These are phyloP conservation scores for Paraplagusia blochii DNA, from an alignment of 2,113 vertebrate species.

Conservation along the genomic window DNA sequence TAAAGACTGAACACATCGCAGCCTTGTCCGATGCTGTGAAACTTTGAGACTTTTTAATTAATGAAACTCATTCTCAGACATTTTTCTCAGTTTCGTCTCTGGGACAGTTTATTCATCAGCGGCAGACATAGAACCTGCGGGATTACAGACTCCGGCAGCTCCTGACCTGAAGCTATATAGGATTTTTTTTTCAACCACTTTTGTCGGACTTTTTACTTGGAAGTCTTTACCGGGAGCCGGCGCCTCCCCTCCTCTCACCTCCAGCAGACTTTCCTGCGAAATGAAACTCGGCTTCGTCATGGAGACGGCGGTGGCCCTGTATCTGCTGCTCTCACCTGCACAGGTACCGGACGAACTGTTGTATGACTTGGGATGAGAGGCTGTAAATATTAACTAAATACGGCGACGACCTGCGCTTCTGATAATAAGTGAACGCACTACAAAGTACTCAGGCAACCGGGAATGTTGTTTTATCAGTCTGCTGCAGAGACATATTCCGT, in stretches of 20 bases:
- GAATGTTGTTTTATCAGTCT: no score
- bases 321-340: slow-evolving; percentile 73
- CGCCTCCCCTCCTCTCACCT: slow-evolving; percentile 13
- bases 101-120: no score
- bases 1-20: slow-evolving; percentile 5
- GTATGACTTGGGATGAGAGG: no score
- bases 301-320: slow-evolving; percentile 63
- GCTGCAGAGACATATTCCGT: no score
- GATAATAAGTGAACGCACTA: no score
- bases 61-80: not conserved
- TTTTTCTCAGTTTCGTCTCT: not conserved
- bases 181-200: slow-evolving; percentile 1
- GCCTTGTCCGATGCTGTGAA: no score
- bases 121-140: no score
- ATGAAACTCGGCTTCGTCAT: slow-evolving; percentile 70
- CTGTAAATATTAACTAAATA: no score
- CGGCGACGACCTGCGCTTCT: no score
- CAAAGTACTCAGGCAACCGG: no score
- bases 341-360: slow-evolving; percentile 61
- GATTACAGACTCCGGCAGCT: no score
- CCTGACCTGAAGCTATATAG: not conserved
- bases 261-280: slow-evolving; percentile 45
- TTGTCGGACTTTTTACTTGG: slow-evolving; percentile 35
- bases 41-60: no score
- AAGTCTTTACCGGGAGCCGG: slow-evolving; percentile 9